Evolutionary conservation across 2,797 vertebrate genomes (phyloP), one percentile per base, ranked within the genome.

Genomic region (Synanceia verrucosa): DNA sequence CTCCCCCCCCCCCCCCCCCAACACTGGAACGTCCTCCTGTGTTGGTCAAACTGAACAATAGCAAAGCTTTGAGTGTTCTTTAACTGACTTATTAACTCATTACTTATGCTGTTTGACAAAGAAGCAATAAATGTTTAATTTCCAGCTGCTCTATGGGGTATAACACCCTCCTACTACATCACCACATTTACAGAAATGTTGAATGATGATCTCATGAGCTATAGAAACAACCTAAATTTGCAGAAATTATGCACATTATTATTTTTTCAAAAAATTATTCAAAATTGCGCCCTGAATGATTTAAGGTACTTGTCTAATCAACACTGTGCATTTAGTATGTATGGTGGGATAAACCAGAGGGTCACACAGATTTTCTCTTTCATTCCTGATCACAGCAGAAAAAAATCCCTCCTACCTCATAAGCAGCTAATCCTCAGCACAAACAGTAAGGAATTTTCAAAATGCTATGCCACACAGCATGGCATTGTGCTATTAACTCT

Each of bases 11-110:
- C 23, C 26, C 29, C 36, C 55, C 69, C 86, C 66, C 88, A 92
- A 94, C n/a, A n/a, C 88, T 91, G 92, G 92, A 95, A 88, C 78
- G 76, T 89, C 88, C 91, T 94, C 91, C 66, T 87, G 73, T 91
- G 71, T 84, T 90, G 88, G 79, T 87, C 65, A 76, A 81, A 78
- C 80, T 79, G 60, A 91, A 87, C 70, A 72, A 16, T 37, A 84
- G 78, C 65, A 75, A 78, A 69, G 77, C 86, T 92, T 91, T 89
- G 52, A 90, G 64, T 89, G 86, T 92, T 83, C 84, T 86, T 51
- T 89, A 76, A 76, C 81, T 80, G 85, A 87, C 83, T 76, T 83
- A 86, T 85, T 87, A 83, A 92, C 76, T 78, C 77, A 86, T 84
- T 33, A 71, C 52, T 79, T 65, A 44, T 77, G 34, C 56, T 55